Evolutionary conservation across 2,113 vertebrate genomes (phyloP).

Genomic region (Tringa solitaria): DNA sequence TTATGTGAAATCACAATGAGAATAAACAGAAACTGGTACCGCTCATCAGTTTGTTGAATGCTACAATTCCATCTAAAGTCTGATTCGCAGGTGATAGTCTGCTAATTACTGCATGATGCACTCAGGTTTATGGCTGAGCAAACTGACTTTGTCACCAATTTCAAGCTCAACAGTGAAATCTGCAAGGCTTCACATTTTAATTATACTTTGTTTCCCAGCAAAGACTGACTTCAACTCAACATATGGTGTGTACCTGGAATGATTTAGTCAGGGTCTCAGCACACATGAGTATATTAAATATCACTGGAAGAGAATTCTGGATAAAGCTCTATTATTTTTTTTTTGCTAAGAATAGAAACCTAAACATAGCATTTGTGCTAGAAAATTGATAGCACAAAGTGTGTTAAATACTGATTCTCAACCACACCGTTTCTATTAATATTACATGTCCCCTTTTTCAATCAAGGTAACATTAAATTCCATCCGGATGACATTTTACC

Average conservation of each 20-base stretch:
- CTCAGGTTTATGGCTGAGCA: background rate
- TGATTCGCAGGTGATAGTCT: fast-evolving
- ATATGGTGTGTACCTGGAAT: background rate
- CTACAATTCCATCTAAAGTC: background rate
- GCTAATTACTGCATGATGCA: background rate
- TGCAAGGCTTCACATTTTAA: background rate
- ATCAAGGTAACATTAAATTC: background rate
- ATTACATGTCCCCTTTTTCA: background rate
- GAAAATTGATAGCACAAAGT: background rate
- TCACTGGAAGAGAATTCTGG: background rate
- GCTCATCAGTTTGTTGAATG: background rate
- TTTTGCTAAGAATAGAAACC: background rate
- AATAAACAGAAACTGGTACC: background rate
- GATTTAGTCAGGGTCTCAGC: background rate
- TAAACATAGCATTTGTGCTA: background rate
- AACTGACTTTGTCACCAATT: background rate
- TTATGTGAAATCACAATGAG: background rate
- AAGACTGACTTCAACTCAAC: background rate
- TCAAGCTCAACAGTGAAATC: background rate
- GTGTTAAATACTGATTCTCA: background rate
- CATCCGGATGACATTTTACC: background rate
- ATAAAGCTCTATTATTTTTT: background rate
- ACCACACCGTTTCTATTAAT: background rate
- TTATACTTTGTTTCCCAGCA: background rate
- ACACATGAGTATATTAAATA: background rate